Base-by-base conservation (phyloP, 2,888 invertebrate species). In the Brachypalpus laphriformis region DNA sequence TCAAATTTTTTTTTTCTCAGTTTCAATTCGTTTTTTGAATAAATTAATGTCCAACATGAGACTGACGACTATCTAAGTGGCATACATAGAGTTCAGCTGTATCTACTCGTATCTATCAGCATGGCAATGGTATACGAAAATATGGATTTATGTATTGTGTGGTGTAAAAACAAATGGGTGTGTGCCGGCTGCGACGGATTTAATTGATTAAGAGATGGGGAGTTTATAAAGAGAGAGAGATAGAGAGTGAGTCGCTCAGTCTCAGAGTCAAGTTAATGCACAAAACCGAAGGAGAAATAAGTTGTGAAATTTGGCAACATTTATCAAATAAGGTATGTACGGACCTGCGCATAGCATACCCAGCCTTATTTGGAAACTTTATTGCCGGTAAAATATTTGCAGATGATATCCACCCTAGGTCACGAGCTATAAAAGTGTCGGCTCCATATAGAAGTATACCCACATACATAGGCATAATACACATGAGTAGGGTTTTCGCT, bases 401-500 rank as follows among this genome's bases (percentile, higher is more conserved):
- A 66, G 80, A 80, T 80, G 78, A 85, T 78, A 78, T 57, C 78
- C 54, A 71, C 81, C 85, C 85, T 85, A 85, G 85, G 85, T 85
- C 85, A 85, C 75, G 75, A 85, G 85, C 81, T 81, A 71, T 85
- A 71, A 65, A 78, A 83, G 83, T 83, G 83, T 78, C 83, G 78
- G 65, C 66, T 61, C 37, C 16, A 68, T 42, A 68, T 42, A 47
- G 18, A 72, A 8, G n/a, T 45, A 18, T 16, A 34, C 14, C 18
- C 59, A 9, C 25, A 9, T n/a, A 56, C 2, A 28, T 9, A 4
- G 18, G 22, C 14, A 25, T 47, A 42, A 28, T 9, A 2, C 20
- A 20, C 22, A 28, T 40, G 49, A 16, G 31, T 14, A 54, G 66
- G 57, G 77, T 40, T 16, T 40, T 25, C 37, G 47, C 51, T 72